These are phyloP conservation scores for Sthenelais limicola DNA, from an alignment of 2,888 invertebrate genomes.

Conservation along the genomic window DNA sequence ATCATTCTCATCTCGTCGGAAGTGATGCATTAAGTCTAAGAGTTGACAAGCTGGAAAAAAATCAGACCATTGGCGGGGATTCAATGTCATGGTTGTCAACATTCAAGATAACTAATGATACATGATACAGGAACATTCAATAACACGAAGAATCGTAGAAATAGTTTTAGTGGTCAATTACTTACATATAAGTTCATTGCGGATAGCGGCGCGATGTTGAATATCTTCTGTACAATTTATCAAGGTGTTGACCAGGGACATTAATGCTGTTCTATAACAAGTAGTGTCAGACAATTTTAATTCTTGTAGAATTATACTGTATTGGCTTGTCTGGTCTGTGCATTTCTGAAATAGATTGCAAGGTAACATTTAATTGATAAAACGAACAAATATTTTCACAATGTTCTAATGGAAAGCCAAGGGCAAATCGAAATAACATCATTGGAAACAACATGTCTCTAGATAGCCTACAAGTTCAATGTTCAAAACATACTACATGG, in stretches of 20 bases:
- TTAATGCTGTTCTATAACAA: conserved; percentile 70
- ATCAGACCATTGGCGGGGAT: too few species aligned
- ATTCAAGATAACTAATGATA: too few species aligned
- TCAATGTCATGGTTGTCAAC: too few species aligned
- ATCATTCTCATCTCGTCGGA: conserved; percentile 62
- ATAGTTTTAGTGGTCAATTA: too few species aligned
- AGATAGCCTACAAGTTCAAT: not conserved
- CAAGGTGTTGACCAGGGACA: conserved; percentile 73
- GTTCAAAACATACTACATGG: not conserved
- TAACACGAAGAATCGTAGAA: too few species aligned
- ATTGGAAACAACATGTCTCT: not conserved
- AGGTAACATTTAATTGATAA: not conserved
- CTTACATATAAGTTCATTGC: conserved; percentile 72
- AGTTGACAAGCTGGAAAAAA: conserved; percentile 23
- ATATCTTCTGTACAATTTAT: conserved; percentile 69
- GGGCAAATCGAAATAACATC: too few species aligned
- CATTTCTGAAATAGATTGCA: conserved; percentile 56
- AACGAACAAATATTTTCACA: too few species aligned
- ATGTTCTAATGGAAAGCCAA: too few species aligned
- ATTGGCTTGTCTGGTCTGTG: conserved; percentile 69
- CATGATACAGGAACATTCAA: too few species aligned
- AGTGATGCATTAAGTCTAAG: conserved; percentile 57
- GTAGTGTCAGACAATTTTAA: conserved; percentile 69
- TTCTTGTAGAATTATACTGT: conserved; percentile 71
- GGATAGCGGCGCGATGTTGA: conserved; percentile 62